Base-by-base conservation (phyloP, 1,140 invertebrate species). In the Eueides isabella region DNA sequence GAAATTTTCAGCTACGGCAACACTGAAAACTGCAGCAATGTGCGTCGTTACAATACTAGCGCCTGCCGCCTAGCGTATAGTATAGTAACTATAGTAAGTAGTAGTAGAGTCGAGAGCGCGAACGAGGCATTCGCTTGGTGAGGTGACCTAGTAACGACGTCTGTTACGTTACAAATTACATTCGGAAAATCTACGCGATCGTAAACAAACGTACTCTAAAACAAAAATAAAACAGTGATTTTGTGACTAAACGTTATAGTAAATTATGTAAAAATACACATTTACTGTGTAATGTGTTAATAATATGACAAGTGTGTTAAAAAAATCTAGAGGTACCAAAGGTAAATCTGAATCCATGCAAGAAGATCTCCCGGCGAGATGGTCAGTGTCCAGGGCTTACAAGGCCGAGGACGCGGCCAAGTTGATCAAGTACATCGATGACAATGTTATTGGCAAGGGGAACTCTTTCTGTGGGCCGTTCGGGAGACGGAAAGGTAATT, bases 391-490 rank as follows among this genome's bases (percentile, higher is more conserved):
- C 80, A 79, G 75, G 6, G 82, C 81, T 61, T 94, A 94, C 78
- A 95, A 94, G 83, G 92, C 92, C 71, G 95, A 96, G 83, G 96
- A 97, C 78, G 93, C 94, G 12, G 93, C 92, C 23, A 96, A 96
- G 84, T 88, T 97, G 75, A 93, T 97, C 48, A 96, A 96, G 84
- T 97, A 96, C 86, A 96, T 97, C 72, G 95, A 96, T 84, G 95
- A 97, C 72, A 97, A 96, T 91, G 93, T 97, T 66, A 96, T 97
- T 82, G 97, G 97, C 67, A 97, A 96, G 84, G 95, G 96, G 80
- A 95, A 95, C 76, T 95, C 96, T 9, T 97, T 97, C 88, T 94
- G 95, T 79, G 96, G 97, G 48, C 97, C 97, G n/a, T 98, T 95
- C 85, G 97, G 97, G 77, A 92, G 96, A 55, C 94, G 97, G 86